phyloP scores from a whole-genome alignment of 2,113 vertebrate genomes.

The Lethenteron camtschaticum region DNA sequence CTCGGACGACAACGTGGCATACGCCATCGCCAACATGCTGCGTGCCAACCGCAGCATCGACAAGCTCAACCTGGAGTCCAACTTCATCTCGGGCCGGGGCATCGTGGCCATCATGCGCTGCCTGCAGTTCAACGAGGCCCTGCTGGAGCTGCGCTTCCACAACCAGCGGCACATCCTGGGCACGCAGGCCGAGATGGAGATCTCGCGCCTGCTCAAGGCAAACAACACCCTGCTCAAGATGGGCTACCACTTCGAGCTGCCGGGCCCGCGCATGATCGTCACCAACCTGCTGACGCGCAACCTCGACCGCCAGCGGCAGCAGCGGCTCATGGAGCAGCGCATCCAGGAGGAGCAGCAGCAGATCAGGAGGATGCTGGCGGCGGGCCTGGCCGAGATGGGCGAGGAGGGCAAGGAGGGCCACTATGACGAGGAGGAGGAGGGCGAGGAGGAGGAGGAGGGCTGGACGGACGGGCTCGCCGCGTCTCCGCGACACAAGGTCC shows the following conservation, averaged over 20 bases:
- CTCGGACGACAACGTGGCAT: constrained; percentile 55
- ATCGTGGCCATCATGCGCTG: constrained; percentile 75
- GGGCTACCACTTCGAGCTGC: constrained; percentile 83
- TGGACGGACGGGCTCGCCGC: too few species aligned
- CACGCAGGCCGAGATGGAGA: constrained; percentile 71
- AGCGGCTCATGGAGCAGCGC: too few species aligned
- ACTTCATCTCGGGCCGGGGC: constrained; percentile 69
- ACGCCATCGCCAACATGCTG: constrained; percentile 68
- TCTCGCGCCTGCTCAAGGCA: constrained; percentile 64
- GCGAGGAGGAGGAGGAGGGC: too few species aligned
- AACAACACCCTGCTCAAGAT: constrained; percentile 72
- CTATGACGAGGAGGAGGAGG: too few species aligned
- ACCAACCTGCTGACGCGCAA: constrained; percentile 81
- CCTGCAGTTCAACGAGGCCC: constrained; percentile 77
- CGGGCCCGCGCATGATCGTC: constrained; percentile 87
- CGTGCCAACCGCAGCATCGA: constrained; percentile 70
- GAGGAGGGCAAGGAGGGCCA: too few species aligned
- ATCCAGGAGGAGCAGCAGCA: too few species aligned
- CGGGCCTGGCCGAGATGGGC: too few species aligned
- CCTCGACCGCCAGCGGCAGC: constrained; percentile 27
- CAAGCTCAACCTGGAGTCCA: constrained; percentile 76
- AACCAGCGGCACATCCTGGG: constrained; percentile 93
- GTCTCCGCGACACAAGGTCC: too few species aligned
- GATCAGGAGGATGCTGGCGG: too few species aligned
- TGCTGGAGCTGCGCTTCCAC: constrained; percentile 85